Conservation (phyloP, 2,797 vertebrate genomes). For the Tachyglossus aculeatus region DNA sequence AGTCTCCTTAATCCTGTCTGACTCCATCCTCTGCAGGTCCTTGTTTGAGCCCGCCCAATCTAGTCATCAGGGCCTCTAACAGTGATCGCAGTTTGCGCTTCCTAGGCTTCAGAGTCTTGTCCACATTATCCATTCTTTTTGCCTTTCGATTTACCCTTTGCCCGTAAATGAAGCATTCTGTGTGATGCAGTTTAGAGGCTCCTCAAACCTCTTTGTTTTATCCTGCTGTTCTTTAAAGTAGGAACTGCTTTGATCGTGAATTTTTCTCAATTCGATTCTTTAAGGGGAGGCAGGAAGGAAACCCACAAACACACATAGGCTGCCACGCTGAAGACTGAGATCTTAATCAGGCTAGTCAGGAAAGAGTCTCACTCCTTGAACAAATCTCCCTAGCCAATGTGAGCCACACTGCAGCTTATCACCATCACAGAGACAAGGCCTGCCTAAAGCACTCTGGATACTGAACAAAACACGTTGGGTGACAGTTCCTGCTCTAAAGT, state of each 20-base stretch:
- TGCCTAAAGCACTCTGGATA: too few relatives aligned
- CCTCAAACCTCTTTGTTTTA: background rate
- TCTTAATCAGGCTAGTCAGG: background rate
- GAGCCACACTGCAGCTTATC: too few relatives aligned
- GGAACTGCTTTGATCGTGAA: conserved; percentile 7
- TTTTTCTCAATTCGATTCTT: conserved; percentile 17
- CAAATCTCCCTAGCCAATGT: background rate
- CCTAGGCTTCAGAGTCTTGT: too few relatives aligned
- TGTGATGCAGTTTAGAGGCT: background rate
- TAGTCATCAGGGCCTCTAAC: too few relatives aligned
- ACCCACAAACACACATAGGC: background rate
- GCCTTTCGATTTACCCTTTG: background rate
- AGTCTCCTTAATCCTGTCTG: too few relatives aligned
- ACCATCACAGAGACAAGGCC: too few relatives aligned
- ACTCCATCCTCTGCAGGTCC: too few relatives aligned
- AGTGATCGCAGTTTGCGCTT: too few relatives aligned
- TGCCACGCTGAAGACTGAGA: conserved; percentile 18
- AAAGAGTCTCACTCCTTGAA: background rate
- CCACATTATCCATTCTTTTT: too few relatives aligned
- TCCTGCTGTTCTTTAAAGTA: conserved; percentile 10
- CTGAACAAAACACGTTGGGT: too few relatives aligned
- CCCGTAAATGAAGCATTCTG: background rate
- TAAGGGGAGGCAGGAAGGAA: background rate
- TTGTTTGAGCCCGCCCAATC: too few relatives aligned
- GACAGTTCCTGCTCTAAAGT: too few relatives aligned